Evolutionary conservation across 1,140 invertebrate genomes (phyloP), one percentile per base, ranked within the genome.

Genomic region (Aporrectodea caliginosa): DNA sequence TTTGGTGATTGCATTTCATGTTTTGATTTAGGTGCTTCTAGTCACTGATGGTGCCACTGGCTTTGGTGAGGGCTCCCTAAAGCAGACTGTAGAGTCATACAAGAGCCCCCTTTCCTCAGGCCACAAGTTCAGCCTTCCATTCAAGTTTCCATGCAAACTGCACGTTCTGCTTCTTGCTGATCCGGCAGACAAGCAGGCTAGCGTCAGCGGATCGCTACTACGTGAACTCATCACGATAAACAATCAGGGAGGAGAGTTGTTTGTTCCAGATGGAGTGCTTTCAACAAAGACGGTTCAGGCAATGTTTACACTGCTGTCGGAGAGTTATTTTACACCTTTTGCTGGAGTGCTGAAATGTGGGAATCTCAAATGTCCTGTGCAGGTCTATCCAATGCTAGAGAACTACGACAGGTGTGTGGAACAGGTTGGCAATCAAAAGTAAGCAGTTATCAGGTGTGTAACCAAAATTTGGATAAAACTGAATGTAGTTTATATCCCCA

Each of bases 111-210:
- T 78, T 31, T 75, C 74, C 16, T 29, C 81, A 30, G 84, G 85
- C 12, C 80, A 82, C 16, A 85, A 84, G 58, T 92, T 93, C 85
- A 90, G 91, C 2, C 88, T 95, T 31, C 93, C 93, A 16, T 94
- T 95, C 87, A 89, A 92, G 16, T 95, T 94, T 88, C 93, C 93
- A 35, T 92, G 92, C 79, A 94, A 93, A 89, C 89, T 96, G 80
- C 92, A 92, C 84, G 86, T 95, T 16, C 88, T 95, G 35, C 92
- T 92, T 81, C 88, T 95, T 43, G 90, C 86, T 71, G 87, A 85
- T 80, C 84, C 86, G 6, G 84, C 83, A 27, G 35, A 43, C 14
- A 70, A 79, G 31, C 29, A 30, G 33, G 30, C 71, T n/a, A 2
- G 2, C 14, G 27, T 73, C 6, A 22, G 69, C 34, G 14, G 29